Evolutionary conservation across 2,113 vertebrate species (phyloP), one percentile per base, ranked within the genome.

Genomic region (Glaucomys volans): DNA sequence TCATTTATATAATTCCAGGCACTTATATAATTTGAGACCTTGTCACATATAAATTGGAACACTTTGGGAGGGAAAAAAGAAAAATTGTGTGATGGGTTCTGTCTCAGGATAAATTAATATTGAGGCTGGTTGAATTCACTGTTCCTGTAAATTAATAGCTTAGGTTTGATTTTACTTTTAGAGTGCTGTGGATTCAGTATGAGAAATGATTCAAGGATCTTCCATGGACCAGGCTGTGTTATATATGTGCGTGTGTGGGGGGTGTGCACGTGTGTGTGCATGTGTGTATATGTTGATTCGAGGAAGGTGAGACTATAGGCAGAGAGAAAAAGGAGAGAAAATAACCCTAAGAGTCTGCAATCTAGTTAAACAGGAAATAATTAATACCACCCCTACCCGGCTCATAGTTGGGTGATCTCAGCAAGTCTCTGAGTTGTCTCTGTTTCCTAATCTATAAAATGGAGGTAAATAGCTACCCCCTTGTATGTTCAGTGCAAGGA

Each of bases 1-100:
- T 94, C 88, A 88, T 79, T 92, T 93, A 91, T 64, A 81, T 76
- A 86, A 96, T 90, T 94, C 82, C n/a, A 95, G 86, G 64, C 92
- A 87, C 91, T 97, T 91, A 94, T 8, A 91, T 89, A 95, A 97
- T 89, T 59, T 94, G 69, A 30, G 59, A 90, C 13, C 69, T 91
- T 77, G 54, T 91, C 86, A 91, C 57, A 62, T 4, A 94, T 76
- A 95, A 95, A 95, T 80, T 91, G 82, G 42, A 81, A 93, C 47
- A 90, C 57, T 92, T 80, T 88, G 59, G 24, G 47, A 28, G 5
- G 10, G 0, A 26, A 17, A 54, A 54, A 47, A 89, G 50, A 22
- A 95, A 92, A 88, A 90, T 44, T 93, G 91, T 93, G 35, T 54
- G 79, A 80, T 75, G 87, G 50, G 44, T 93, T 92, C 22, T 83